phyloP scores from a whole-genome alignment of 2,797 vertebrate species.

The Prionace glauca region DNA sequence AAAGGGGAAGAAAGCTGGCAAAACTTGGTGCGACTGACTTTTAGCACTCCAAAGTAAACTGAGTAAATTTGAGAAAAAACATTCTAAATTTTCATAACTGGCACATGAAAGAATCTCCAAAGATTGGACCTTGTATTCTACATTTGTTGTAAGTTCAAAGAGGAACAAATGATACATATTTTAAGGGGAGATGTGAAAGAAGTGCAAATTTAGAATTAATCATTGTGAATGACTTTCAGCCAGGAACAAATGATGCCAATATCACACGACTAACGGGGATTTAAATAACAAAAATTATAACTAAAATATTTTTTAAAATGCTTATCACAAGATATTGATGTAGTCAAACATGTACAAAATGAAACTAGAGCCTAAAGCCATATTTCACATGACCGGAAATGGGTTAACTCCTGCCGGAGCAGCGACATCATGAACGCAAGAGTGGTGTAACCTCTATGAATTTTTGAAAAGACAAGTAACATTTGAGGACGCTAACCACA shows the following conservation, averaged over 20 bases:
- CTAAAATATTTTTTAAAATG: not conserved
- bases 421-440: not conserved
- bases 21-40: not conserved
- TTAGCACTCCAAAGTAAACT: not conserved
- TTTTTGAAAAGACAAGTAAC: not conserved
- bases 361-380: not conserved
- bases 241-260: not conserved
- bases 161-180: not conserved
- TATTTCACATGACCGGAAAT: not conserved
- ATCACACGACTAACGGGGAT: not conserved
- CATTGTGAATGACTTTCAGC: not conserved
- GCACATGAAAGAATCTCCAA: not conserved
- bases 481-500: not conserved
- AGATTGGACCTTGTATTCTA: not conserved
- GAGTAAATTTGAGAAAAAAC: not conserved
- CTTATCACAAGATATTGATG: not conserved
- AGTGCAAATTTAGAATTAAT: not conserved
- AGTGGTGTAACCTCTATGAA: not conserved
- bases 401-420: not conserved
- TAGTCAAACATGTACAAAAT: not conserved
- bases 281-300: not conserved
- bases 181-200: not conserved
- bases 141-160: not conserved
- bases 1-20: too few species aligned
- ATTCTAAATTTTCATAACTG: not conserved